phyloP scores from a whole-genome alignment of 2,113 vertebrate species.

The Manacus vitellinus region DNA sequence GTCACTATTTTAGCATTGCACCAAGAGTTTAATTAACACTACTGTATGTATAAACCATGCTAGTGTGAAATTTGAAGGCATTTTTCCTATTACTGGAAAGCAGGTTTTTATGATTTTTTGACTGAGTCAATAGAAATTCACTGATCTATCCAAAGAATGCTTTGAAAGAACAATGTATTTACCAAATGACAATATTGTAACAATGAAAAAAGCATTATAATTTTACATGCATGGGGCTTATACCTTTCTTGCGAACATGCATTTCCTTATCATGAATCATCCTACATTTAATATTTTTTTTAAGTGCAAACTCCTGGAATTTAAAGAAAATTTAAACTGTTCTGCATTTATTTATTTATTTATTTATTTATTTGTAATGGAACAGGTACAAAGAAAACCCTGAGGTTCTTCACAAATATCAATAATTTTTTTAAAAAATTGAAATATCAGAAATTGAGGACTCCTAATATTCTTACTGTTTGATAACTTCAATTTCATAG shows the following conservation, averaged over 20 bases:
- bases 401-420: neutral
- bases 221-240: neutral
- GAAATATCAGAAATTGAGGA: neutral
- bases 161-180: neutral
- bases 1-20: neutral
- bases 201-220: neutral
- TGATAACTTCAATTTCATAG: neutral
- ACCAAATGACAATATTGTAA: neutral
- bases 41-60: neutral
- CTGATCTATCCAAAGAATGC: neutral
- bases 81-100: neutral
- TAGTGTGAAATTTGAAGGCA: neutral
- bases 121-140: neutral
- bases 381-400: neutral
- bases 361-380: neutral
- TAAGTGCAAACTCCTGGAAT: neutral
- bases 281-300: neutral
- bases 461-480: neutral
- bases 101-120: neutral
- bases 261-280: neutral
- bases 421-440: neutral
- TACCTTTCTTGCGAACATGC: neutral
- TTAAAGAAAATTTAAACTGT: neutral
- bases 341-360: neutral
- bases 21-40: neutral